phyloP scores from a whole-genome alignment of 2,797 vertebrate genomes.

The Muraenolepis orangiensis region DNA sequence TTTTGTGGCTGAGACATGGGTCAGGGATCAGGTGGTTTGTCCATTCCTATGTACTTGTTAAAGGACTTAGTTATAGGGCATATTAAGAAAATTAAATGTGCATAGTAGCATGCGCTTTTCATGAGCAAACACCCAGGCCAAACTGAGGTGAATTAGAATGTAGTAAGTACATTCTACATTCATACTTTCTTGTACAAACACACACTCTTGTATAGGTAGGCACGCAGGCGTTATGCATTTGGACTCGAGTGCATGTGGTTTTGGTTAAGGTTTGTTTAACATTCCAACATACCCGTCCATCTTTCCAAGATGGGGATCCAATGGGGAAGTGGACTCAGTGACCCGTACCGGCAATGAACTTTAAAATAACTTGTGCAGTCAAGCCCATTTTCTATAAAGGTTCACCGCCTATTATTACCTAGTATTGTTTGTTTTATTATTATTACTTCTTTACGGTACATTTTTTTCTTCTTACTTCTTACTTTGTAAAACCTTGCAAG shows the following conservation, averaged over 20 bases:
- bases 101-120: neutral
- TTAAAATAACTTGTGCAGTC: constrained; percentile 8
- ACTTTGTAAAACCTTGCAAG: neutral
- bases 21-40: neutral
- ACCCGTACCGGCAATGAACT: constrained; percentile 15
- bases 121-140: neutral
- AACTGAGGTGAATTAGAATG: neutral
- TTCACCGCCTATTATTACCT: neutral
- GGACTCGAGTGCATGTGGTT: constrained; percentile 25
- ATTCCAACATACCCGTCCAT: constrained; percentile 24
- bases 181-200: neutral
- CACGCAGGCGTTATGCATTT: neutral
- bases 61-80: neutral
- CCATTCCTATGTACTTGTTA: neutral
- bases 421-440: neutral
- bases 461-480: neutral
- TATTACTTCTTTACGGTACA: too few species aligned
- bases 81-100: neutral
- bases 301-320: constrained; percentile 25
- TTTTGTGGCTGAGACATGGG: constrained; percentile 11
- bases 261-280: constrained; percentile 42
- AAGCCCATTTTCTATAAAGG: neutral
- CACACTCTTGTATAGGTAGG: neutral
- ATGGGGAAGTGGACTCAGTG: constrained; percentile 28
- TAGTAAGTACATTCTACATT: neutral